These are phyloP conservation scores for Nothoprocta perdicaria DNA, from an alignment of 2,113 vertebrate species.

Conservation along the genomic window DNA sequence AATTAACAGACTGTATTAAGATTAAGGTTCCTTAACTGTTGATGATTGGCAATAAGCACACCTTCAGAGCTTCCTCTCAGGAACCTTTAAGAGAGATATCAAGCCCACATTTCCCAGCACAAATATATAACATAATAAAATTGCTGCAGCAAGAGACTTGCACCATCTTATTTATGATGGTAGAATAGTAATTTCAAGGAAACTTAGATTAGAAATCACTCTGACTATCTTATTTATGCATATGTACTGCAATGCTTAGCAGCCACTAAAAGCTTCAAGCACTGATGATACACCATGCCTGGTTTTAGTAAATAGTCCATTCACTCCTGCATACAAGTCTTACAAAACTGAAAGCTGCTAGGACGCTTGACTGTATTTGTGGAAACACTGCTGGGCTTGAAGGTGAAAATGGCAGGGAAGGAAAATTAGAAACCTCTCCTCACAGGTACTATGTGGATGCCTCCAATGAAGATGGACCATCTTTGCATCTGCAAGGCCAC, in stretches of 20 bases:
- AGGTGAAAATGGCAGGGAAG: not conserved
- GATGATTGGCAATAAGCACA: not conserved
- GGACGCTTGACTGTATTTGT: not conserved
- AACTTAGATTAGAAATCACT: conserved; percentile 45
- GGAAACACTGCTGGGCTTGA: not conserved
- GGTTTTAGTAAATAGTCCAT: not conserved
- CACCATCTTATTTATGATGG: not conserved
- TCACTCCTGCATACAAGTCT: not conserved
- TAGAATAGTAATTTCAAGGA: conserved; percentile 54
- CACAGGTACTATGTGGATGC: not conserved
- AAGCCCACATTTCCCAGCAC: not conserved
- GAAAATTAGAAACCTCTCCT: not conserved
- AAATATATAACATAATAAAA: conserved; percentile 6
- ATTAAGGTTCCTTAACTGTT: not conserved
- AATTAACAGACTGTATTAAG: not conserved
- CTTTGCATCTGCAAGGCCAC: not conserved
- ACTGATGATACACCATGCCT: not conserved
- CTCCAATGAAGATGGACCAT: not conserved
- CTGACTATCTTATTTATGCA: conserved; percentile 56
- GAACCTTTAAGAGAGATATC: not conserved
- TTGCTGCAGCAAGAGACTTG: not conserved
- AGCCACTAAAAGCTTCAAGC: not conserved
- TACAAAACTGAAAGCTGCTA: not conserved
- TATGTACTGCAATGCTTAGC: not conserved
- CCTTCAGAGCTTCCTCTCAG: not conserved